These are phyloP conservation scores for Toxonevra muliebris DNA, from an alignment of 2,888 invertebrate species.

Conservation along the genomic window DNA sequence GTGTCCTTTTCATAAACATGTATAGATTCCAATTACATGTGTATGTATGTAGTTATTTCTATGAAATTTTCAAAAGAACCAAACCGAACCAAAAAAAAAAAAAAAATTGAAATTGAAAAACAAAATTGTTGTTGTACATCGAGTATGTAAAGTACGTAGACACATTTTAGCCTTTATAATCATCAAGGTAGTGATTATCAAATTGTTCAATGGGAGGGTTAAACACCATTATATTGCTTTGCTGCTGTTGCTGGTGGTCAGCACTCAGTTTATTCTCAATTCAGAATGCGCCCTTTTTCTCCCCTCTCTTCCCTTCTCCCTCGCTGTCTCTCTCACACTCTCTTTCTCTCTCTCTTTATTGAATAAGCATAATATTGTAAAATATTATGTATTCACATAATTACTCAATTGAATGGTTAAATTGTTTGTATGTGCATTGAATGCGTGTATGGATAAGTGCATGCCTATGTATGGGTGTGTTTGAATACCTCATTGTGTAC, in stretches of 20 bases:
- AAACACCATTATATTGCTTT: too few species aligned
- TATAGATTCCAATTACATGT: too few species aligned
- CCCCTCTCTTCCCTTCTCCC: too few species aligned
- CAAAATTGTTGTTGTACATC: too few species aligned
- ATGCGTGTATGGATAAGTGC: background rate
- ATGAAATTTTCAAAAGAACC: background rate
- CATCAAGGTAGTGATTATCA: too few species aligned
- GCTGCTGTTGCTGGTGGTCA: too few species aligned
- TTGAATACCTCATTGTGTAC: background rate
- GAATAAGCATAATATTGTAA: slow-evolving; percentile 4
- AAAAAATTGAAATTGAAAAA: background rate
- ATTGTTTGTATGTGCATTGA: slow-evolving; percentile 16
- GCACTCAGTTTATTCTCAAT: too few species aligned
- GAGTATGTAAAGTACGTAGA: background rate
- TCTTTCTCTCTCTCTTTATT: too few species aligned
- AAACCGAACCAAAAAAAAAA: slow-evolving; percentile 9
- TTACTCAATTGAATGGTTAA: slow-evolving; percentile 35
- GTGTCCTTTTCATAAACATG: slow-evolving; percentile 44
- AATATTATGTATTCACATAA: slow-evolving; percentile 30
- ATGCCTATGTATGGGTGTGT: background rate
- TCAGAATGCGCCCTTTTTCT: too few species aligned
- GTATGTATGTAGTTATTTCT: background rate
- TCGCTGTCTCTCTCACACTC: too few species aligned
- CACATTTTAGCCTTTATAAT: too few species aligned
- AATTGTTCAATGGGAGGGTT: too few species aligned